Percentiles rank a stretch among this genome's conserved stretches.
These are phyloP conservation scores for Oryzaephilus surinamensis DNA, from an alignment of 1,140 invertebrate genomes.

Conservation along the genomic window DNA sequence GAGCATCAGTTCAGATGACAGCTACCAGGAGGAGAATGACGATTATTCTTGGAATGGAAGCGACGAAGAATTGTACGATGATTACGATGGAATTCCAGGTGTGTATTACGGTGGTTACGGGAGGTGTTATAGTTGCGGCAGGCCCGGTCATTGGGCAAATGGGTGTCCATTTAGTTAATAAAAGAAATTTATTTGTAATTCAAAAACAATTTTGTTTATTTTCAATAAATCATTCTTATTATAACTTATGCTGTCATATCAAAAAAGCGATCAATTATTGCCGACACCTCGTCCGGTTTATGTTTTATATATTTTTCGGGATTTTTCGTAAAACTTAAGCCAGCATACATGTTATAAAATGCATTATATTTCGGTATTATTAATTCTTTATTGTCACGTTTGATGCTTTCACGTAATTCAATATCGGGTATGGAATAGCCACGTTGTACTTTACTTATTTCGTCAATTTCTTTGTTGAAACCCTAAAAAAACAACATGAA, in stretches of 20 bases:
- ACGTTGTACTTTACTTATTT: conserved; percentile 72
- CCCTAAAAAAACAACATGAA: conserved; percentile 44
- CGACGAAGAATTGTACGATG: conserved; percentile 12
- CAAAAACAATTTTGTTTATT: too few species aligned
- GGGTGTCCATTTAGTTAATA: conserved; percentile 36
- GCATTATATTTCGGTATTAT: conserved; percentile 74
- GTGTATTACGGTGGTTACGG: conserved; percentile 37
- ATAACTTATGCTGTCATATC: conserved; percentile 59
- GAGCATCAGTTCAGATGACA: conserved; percentile 13
- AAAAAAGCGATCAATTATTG: conserved; percentile 74
- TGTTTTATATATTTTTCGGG: conserved; percentile 91
- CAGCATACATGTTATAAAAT: conserved; percentile 64
- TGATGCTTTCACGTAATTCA: conserved; percentile 71
- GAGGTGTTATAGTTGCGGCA: conserved; percentile 32
- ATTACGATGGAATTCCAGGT: conserved; percentile 16
- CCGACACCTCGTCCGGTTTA: conserved; percentile 69
- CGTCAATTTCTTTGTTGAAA: conserved; percentile 94
- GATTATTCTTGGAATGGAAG: too few species aligned
- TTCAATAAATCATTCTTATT: too few species aligned
- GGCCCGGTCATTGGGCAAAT: conserved; percentile 36
- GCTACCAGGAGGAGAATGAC: conserved; percentile 14
- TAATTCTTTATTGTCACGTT: conserved; percentile 74
- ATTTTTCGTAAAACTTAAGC: conserved; percentile 81
- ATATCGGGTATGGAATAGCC: conserved; percentile 88
- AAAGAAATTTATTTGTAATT: not conserved